Percentiles rank a stretch among this genome's conserved stretches.
These are phyloP conservation scores for Dasypolia templi DNA, from an alignment of 2,888 invertebrate species.

Conservation along the genomic window DNA sequence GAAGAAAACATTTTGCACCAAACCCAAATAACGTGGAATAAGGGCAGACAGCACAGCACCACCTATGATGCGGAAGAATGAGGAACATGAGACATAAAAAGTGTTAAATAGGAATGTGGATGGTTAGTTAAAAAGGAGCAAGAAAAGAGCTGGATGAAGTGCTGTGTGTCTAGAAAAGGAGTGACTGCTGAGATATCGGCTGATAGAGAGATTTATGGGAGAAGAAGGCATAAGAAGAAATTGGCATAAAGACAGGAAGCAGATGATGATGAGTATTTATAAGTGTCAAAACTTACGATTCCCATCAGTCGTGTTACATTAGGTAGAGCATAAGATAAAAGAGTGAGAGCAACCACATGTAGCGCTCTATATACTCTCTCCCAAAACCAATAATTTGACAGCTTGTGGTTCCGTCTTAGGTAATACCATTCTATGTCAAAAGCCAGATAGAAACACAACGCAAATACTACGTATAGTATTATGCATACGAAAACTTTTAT, in stretches of 20 bases:
- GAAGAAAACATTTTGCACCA: no score
- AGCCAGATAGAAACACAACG: slow-evolving; percentile 77
- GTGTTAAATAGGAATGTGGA: no score
- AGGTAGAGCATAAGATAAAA: slow-evolving; percentile 70
- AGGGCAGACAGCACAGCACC: no score
- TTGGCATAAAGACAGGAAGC: neutral
- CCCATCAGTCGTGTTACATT: slow-evolving; percentile 75
- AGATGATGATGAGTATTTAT: neutral
- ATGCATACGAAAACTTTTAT: slow-evolving; percentile 74
- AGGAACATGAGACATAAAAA: no score
- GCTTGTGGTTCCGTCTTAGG: slow-evolving; percentile 65
- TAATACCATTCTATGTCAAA: slow-evolving; percentile 78
- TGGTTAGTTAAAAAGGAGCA: no score
- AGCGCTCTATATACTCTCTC: slow-evolving; percentile 74
- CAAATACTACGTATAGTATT: slow-evolving; percentile 74
- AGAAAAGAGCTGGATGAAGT: no score
- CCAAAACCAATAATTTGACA: slow-evolving; percentile 73
- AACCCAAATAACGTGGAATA: no score
- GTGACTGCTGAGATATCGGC: no score
- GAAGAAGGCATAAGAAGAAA: neutral
- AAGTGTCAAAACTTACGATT: slow-evolving; percentile 69
- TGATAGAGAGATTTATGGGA: no score
- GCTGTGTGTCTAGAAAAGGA: no score
- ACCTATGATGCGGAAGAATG: no score
- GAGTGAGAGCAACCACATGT: slow-evolving; percentile 66